Evolutionary conservation across 2,113 vertebrate species (phyloP).

Genomic region (Lampris megalopsis): DNA sequence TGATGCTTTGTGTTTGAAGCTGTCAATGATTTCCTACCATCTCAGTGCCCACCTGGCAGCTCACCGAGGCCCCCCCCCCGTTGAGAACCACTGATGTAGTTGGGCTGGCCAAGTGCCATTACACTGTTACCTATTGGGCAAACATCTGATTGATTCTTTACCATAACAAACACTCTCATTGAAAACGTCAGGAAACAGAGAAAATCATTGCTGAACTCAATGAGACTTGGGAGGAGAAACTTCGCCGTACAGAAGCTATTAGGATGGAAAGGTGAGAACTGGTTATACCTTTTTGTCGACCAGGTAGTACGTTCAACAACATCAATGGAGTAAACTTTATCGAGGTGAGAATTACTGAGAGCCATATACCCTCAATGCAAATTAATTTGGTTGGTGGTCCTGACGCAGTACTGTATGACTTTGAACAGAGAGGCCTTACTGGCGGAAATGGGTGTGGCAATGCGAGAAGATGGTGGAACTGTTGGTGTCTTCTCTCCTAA

Average conservation of each 20-base stretch:
- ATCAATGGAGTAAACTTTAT: background rate
- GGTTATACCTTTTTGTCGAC: background rate
- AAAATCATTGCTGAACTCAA: slow-evolving; percentile 99
- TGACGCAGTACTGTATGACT: background rate
- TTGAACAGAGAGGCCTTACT: slow-evolving; percentile 92
- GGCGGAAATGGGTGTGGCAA: slow-evolving; percentile 98
- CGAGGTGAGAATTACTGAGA: too few species aligned
- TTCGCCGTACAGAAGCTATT: slow-evolving; percentile 95
- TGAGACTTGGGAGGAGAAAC: slow-evolving; percentile 98
- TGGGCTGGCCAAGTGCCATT: too few species aligned
- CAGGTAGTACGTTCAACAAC: background rate
- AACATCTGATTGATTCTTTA: background rate
- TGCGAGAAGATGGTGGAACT: slow-evolving; percentile 96
- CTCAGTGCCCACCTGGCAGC: too few species aligned
- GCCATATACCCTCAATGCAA: background rate
- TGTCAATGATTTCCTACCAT: too few species aligned
- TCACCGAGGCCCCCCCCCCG: too few species aligned
- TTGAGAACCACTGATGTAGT: too few species aligned
- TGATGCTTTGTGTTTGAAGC: too few species aligned
- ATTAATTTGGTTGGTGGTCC: background rate
- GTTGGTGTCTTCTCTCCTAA: slow-evolving; percentile 97
- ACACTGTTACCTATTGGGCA: background rate
- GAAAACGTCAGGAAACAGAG: slow-evolving; percentile 89
- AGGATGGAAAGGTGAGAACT: slow-evolving; percentile 92
- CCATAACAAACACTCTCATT: slow-evolving; percentile 10